Conservation (phyloP, 2,113 vertebrate species). For the Semnornis frantzii region DNA sequence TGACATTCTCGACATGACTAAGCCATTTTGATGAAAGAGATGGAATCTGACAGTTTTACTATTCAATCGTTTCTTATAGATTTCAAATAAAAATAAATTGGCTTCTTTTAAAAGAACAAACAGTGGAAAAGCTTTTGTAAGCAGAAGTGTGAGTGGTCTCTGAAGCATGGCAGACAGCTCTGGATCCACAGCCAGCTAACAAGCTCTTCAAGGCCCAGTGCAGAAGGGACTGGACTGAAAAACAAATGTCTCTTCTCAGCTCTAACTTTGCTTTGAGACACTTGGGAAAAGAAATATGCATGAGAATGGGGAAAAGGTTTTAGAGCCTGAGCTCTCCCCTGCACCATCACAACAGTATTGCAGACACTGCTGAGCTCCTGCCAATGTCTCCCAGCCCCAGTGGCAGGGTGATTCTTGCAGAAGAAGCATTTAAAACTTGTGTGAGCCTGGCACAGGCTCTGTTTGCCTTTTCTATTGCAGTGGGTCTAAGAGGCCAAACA, state of each 20-base stretch:
- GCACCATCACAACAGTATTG: neutral
- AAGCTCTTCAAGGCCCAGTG: neutral
- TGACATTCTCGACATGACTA: neutral
- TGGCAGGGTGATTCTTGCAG: rapidly evolving
- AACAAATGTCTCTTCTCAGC: neutral
- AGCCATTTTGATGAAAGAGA: neutral
- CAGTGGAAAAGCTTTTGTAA: neutral
- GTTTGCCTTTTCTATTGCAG: neutral
- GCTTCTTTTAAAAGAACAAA: neutral
- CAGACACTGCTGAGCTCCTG: neutral
- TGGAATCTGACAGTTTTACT: slow-evolving; percentile 2
- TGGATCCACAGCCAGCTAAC: neutral
- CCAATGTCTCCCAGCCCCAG: neutral
- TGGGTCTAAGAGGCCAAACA: neutral
- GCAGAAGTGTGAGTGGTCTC: neutral
- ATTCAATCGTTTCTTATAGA: slow-evolving; percentile 21
- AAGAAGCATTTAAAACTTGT: neutral
- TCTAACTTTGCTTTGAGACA: neutral
- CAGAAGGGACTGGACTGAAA: neutral
- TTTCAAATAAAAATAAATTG: slow-evolving; percentile 53
- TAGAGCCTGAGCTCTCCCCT: neutral
- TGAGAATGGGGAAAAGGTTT: neutral
- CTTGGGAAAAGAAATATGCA: neutral
- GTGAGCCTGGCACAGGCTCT: neutral
- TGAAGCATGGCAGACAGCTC: neutral